Evolutionary conservation across 2,888 invertebrate genomes (phyloP).

Genomic region (Lepidonotus clava): DNA sequence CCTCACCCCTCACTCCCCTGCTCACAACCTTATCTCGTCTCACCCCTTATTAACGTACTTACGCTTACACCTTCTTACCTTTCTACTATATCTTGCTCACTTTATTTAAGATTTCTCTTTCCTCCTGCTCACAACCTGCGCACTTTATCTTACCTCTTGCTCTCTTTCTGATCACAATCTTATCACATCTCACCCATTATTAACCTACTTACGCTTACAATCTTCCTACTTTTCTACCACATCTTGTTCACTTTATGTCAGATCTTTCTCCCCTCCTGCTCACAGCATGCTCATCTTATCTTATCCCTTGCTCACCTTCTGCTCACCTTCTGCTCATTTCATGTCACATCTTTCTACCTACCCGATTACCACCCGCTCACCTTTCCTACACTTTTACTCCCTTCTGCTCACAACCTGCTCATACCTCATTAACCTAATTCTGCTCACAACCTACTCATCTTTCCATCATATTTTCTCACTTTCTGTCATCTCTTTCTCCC

Average conservation of each 20-base stretch:
- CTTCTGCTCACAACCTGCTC: no score
- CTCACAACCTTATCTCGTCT: no score
- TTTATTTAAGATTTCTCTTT: not conserved
- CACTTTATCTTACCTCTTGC: not conserved
- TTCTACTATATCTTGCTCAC: not conserved
- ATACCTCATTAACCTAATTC: no score
- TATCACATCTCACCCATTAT: not conserved
- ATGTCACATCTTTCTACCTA: no score
- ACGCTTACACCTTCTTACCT: not conserved
- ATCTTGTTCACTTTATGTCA: not conserved
- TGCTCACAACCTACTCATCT: no score
- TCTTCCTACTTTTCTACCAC: no score
- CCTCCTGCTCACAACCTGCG: constrained; percentile 13
- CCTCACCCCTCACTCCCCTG: no score
- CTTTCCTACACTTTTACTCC: not conserved
- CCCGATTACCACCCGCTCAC: not conserved
- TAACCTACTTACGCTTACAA: no score
- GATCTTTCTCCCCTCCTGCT: not conserved
- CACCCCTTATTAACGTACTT: no score
- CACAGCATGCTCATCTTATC: not conserved
- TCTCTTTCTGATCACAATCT: not conserved
- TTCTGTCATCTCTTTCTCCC: not conserved
- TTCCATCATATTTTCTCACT: not conserved
- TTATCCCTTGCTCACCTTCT: not conserved
- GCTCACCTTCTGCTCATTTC: not conserved